phyloP scores from a whole-genome alignment of 2,888 invertebrate genomes.

The Lissocephala sabroskyi region DNA sequence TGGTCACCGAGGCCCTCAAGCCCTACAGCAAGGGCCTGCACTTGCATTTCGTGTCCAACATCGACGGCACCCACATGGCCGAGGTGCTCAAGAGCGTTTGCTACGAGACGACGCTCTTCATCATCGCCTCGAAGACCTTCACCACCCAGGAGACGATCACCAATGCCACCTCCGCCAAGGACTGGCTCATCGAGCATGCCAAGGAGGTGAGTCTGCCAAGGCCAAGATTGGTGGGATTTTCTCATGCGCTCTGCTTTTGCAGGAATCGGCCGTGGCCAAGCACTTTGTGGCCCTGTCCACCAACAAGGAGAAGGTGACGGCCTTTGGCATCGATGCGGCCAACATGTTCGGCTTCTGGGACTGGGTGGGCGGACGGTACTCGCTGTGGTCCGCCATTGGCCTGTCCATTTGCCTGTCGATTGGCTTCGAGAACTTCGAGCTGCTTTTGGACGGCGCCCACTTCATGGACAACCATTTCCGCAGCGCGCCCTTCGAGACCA shows the following conservation, averaged over 20 bases:
- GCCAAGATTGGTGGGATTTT: background rate
- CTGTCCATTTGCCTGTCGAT: constrained; percentile 94
- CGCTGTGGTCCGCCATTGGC: constrained; percentile 99
- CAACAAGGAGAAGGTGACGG: constrained; percentile 93
- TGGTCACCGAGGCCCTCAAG: constrained; percentile 98
- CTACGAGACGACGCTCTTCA: constrained; percentile 96
- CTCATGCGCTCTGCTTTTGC: constrained; percentile 36
- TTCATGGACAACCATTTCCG: constrained; percentile 96
- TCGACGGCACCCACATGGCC: constrained; percentile 98
- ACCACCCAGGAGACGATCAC: constrained; percentile 99
- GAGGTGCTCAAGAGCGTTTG: constrained; percentile 91
- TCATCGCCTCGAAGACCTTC: constrained; percentile 99
- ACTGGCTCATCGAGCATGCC: constrained; percentile 91
- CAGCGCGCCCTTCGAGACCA: constrained; percentile 88
- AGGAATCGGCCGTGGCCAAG: constrained; percentile 89
- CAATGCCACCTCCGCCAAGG: constrained; percentile 97
- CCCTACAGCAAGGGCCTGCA: constrained; percentile 90
- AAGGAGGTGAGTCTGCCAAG: constrained; percentile 81
- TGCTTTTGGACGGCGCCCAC: constrained; percentile 91
- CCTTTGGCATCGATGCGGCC: constrained; percentile 95
- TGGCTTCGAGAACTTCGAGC: constrained; percentile 95
- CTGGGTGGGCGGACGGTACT: constrained; percentile 99
- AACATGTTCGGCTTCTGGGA: constrained; percentile 99
- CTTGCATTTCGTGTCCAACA: constrained; percentile 97
- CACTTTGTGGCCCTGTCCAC: constrained; percentile 99